Conservation (phyloP, 2,888 invertebrate genomes). For the Linnaemya tessellans region DNA sequence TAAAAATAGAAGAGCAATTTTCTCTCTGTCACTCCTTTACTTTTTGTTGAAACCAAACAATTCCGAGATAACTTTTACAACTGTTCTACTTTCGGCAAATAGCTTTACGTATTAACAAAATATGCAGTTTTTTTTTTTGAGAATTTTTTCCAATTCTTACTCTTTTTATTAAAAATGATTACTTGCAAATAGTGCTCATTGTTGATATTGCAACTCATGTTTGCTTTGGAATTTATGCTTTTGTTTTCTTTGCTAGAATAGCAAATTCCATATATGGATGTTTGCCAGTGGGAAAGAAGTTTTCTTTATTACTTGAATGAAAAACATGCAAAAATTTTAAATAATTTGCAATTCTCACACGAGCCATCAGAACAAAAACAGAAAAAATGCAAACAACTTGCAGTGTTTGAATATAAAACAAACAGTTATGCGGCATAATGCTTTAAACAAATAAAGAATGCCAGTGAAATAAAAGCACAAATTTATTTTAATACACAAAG, state of each 20-base stretch:
- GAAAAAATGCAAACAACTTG: background rate
- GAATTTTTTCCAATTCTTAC: background rate
- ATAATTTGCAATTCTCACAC: slow-evolving; percentile 3
- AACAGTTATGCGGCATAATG: background rate
- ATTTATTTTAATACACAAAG: background rate
- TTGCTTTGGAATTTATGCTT: slow-evolving; percentile 14
- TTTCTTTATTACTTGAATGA: slow-evolving; percentile 2
- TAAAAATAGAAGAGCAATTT: too few species aligned
- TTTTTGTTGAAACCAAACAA: too few species aligned
- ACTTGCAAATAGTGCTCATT: background rate
- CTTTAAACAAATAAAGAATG: background rate
- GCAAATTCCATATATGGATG: background rate
- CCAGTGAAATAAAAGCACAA: background rate
- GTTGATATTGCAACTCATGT: slow-evolving; percentile 9
- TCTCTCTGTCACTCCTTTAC: too few species aligned
- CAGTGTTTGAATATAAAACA: background rate
- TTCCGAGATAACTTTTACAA: too few species aligned
- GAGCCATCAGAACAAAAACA: background rate
- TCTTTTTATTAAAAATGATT: background rate
- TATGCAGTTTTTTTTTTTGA: too few species aligned
- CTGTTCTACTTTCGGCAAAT: too few species aligned
- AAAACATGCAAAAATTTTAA: slow-evolving; percentile 14
- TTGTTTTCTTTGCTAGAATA: background rate
- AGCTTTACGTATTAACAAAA: too few species aligned
- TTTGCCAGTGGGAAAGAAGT: background rate